Percentiles rank a stretch among this genome's conserved stretches.
phyloP scores from a whole-genome alignment of 30 jellyfish, hydroid and myxozoan species.

The Aurelia sp. region DNA sequence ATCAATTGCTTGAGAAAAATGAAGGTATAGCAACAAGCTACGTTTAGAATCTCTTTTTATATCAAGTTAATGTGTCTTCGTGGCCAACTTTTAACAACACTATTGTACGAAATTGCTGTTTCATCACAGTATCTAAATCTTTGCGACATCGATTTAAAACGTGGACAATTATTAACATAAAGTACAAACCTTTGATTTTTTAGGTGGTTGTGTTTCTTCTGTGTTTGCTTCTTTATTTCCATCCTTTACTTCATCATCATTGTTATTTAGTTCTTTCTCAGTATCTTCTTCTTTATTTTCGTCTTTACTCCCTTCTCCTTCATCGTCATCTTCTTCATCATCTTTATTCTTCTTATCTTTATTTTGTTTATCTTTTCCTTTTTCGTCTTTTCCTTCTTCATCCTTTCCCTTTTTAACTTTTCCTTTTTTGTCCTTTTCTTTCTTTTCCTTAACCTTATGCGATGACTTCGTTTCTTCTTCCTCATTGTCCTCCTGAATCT shows the following conservation, averaged over 20 bases:
- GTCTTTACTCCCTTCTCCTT: constrained; percentile 22
- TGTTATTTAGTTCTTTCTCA: constrained; percentile 9
- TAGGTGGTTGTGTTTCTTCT: constrained; percentile 47
- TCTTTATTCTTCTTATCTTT: constrained; percentile 35
- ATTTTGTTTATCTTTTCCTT: constrained; percentile 25
- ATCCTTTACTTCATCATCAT: background rate
- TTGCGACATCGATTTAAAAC: too few species aligned
- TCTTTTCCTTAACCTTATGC: constrained; percentile 10
- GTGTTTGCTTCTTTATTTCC: constrained; percentile 18
- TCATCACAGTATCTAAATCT: too few species aligned
- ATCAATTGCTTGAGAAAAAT: too few species aligned
- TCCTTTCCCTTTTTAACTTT: constrained; percentile 11
- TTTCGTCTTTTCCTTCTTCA: constrained; percentile 1
- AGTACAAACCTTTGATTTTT: constrained; percentile 45
- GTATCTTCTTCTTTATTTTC: constrained; percentile 31
- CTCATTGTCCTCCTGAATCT: constrained; percentile 34
- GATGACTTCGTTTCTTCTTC: constrained; percentile 25
- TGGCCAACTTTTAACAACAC: too few species aligned
- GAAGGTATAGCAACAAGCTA: too few species aligned
- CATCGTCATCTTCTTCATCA: constrained; percentile 26
- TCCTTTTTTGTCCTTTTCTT: constrained; percentile 3
- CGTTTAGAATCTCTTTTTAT: too few species aligned
- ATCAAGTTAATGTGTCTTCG: too few species aligned
- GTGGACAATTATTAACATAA: too few species aligned
- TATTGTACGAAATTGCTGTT: too few species aligned